Percentiles rank a stretch among this genome's conserved stretches.
Evolutionary conservation across 2,888 invertebrate genomes (phyloP).

Genomic region (Agrochola lota): DNA sequence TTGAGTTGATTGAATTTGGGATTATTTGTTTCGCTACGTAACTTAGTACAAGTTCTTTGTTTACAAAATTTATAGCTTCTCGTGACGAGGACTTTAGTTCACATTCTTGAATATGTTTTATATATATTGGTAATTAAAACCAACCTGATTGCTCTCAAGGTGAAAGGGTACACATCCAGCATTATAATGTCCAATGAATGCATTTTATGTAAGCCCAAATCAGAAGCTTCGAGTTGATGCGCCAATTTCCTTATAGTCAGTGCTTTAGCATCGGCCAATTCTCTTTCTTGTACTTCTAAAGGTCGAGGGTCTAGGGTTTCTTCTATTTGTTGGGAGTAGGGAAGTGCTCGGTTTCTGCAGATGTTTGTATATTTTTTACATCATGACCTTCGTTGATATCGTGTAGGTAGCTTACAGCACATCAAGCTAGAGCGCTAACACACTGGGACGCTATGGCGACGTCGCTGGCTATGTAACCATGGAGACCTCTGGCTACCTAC

Average conservation of each 20-base stretch:
- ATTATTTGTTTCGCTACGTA: no score
- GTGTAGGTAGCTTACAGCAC: background rate
- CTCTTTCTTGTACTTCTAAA: slow-evolving; percentile 90
- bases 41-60: no score
- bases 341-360: slow-evolving; percentile 90
- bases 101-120: background rate
- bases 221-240: slow-evolving; percentile 93
- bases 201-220: slow-evolving; percentile 91
- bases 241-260: slow-evolving; percentile 92
- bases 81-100: no score
- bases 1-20: no score
- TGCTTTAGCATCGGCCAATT: slow-evolving; percentile 91
- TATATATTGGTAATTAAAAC: slow-evolving; percentile 1
- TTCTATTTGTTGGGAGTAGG: slow-evolving; percentile 91
- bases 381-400: background rate
- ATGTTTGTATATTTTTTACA: background rate
- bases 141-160: slow-evolving; percentile 90
- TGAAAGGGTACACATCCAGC: slow-evolving; percentile 92
- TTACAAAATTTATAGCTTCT: no score
- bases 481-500: no score
- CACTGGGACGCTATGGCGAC: no score
- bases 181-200: slow-evolving; percentile 92
- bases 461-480: no score
- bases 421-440: no score
- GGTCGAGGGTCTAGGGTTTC: slow-evolving; percentile 93